Evolutionary conservation across 2,888 invertebrate genomes (phyloP), one percentile per base, ranked within the genome.

Genomic region (Koerneria pararmatus): DNA sequence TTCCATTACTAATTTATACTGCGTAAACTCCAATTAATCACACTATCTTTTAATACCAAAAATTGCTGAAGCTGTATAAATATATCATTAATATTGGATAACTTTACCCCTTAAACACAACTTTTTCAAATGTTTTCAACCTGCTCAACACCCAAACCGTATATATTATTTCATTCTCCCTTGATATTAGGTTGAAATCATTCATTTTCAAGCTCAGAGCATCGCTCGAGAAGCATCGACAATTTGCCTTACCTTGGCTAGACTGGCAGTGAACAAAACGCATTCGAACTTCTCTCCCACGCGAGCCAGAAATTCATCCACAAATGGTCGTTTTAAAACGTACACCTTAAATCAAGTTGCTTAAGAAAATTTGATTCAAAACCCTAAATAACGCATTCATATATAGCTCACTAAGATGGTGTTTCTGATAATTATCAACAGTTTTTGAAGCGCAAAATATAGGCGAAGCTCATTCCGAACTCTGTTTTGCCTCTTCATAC

Each of bases 201-300:
- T 41, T 15, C 11, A 41, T 15, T 41, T 15, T n/a, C 46, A 19
- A 19, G 46, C 11, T 15, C 11, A 19, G 11, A 41, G 11, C 11
- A 41, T 41, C n/a, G 19, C 46, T 41, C 11, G 11, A 41, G 11
- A 41, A 11, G 11, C n/a, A 41, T n/a, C 46, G 46, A 15, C 11
- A 41, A n/a, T n/a, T n/a, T n/a, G n/a, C n/a, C 35, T 1, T 63
- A 90, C 89, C 87, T 97, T 98, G 71, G 95, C 94, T 84, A 97
- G 88, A 86, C 94, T 94, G 77, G 98, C 98, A 78, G 98, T 99
- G 88, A 99, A 99, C 80, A 99, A 89, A 77, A 99, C 92, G 87
- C 98, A 99, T 86, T 99, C 98, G 87, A 95, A 99, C 73, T 95
- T 88, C 86, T 95, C 93, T 69, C 97, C 98, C 90, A 98, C 95